Evolutionary conservation across 92 coral and sea anemone genomes (phyloP), one percentile per base, ranked within the genome.

Genomic region (Micromussa lordhowensis): DNA sequence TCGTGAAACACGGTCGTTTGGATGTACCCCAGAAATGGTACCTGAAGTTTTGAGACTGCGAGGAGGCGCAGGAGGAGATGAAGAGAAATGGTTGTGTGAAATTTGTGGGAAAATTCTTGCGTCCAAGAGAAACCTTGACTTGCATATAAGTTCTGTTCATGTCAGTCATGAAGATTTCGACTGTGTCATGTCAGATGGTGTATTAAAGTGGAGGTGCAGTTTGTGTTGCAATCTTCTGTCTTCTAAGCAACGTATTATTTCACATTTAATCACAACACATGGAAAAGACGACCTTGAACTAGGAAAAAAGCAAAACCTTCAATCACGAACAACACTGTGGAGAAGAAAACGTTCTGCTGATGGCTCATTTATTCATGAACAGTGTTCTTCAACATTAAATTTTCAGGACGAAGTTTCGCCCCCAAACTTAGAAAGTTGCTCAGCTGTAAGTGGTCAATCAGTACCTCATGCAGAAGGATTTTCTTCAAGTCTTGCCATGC

Each of bases 341-440:
- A 85, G 89, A 85, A 85, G 89, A 21, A 85, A 85, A 21, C 83
- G 89, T 34, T 59, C 75, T 58, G 73, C 82, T 55, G 69, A 85
- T 85, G 59, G 82, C 74, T 35, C 36, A 13, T 48, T 75, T 38
- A 76, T 77, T 59, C 21, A 21, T 3, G 48, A 59, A 85, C 81
- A 66, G 29, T 75, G 58, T 76, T 74, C 63, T 29, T 17, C 80
- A 34, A 49, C 77, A 1, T n/a, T 24, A n/a, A n/a, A n/a, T n/a
- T n/a, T n/a, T n/a, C n/a, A n/a, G n/a, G n/a, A n/a, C n/a, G n/a
- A n/a, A n/a, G n/a, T n/a, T 85, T 24, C 30, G 68, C 14, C n/a
- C 32, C 75, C 59, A 68, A 26, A 14, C 81, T 73, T 9, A 30
- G 54, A 30, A 4, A 48, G 75, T n/a, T 55, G 76, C 77, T 49